These are phyloP conservation scores for Nanorana parkeri DNA, from an alignment of 2,113 vertebrate species.

Conservation along the genomic window DNA sequence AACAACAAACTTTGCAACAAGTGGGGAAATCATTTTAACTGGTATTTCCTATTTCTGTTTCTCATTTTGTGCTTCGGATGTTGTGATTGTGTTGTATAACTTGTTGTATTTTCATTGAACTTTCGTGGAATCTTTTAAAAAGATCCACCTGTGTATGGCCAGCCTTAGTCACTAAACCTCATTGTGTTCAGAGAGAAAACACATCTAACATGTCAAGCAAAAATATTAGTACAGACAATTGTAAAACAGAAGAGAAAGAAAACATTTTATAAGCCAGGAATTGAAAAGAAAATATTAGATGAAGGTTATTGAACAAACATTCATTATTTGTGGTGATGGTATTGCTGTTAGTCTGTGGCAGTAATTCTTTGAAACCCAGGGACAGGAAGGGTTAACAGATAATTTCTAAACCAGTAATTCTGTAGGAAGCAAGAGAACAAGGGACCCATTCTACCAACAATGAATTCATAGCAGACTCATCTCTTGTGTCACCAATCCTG, in stretches of 20 bases:
- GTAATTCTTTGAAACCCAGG: not conserved
- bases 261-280: no score
- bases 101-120: no score
- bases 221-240: not conserved
- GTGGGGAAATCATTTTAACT: no score
- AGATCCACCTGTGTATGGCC: no score
- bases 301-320: not conserved
- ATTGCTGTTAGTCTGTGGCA: not conserved
- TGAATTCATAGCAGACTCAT: conserved; percentile 85
- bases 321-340: not conserved
- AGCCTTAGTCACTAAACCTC: no score
- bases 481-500: conserved; percentile 79
- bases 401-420: conserved; percentile 51
- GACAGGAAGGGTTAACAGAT: conserved; percentile 43
- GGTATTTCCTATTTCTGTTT: no score
- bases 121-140: no score
- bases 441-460: conserved; percentile 78
- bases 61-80: no score
- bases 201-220: not conserved
- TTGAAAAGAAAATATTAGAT: not conserved
- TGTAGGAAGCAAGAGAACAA: conserved; percentile 74
- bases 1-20: no score
- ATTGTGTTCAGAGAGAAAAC: no score
- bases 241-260: not conserved
- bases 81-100: no score